Conservation (phyloP, 1,140 invertebrate genomes). For the Procambarus clarkii region DNA sequence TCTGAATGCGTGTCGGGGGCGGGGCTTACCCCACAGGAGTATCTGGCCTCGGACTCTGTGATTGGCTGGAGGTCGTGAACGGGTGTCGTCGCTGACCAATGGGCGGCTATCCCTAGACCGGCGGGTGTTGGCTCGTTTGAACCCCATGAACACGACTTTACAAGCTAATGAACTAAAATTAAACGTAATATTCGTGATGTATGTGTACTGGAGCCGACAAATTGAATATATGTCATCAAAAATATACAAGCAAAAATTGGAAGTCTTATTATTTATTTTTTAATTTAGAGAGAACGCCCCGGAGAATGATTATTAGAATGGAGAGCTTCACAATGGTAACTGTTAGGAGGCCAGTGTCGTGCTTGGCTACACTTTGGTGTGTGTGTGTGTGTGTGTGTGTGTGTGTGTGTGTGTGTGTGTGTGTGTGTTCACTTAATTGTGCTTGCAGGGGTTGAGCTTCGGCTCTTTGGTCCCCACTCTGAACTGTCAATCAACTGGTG, state of each 20-base stretch:
- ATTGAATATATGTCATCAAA: neutral
- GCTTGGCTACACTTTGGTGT: no score
- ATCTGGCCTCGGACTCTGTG: neutral
- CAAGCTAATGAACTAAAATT: neutral
- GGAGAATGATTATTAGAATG: no score
- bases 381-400: no score
- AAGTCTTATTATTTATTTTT: neutral
- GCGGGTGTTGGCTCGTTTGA: neutral
- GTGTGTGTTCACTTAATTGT: no score
- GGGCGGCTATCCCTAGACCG: neutral
- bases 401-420: no score
- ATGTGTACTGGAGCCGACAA: neutral
- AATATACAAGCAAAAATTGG: neutral
- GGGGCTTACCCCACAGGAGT: neutral
- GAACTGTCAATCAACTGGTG: no score
- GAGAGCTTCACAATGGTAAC: no score
- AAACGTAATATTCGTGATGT: neutral
- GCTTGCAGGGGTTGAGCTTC: no score
- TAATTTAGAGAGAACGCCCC: no score
- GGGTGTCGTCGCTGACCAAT: neutral
- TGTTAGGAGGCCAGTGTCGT: no score
- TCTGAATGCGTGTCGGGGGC: neutral
- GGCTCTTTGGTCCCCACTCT: no score
- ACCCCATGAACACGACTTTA: neutral
- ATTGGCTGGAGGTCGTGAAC: neutral